These are phyloP conservation scores for Pammene fasciana DNA, from an alignment of 2,888 invertebrate species.

Conservation along the genomic window DNA sequence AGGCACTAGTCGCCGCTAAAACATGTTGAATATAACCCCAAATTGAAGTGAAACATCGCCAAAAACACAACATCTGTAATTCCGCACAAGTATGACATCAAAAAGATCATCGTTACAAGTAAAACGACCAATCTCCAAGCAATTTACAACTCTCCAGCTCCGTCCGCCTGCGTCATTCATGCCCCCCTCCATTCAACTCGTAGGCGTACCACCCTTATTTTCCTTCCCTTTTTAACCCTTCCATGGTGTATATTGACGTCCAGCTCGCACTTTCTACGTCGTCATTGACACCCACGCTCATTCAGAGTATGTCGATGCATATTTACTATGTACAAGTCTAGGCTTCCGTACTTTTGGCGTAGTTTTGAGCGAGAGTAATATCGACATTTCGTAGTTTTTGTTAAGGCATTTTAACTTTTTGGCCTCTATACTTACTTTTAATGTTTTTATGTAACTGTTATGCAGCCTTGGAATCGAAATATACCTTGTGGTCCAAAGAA, in stretches of 20 bases:
- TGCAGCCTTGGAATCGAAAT: no score
- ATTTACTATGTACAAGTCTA: constrained; percentile 9
- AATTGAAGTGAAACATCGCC: background rate
- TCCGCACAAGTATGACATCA: no score
- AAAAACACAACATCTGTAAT: background rate
- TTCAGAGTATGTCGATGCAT: constrained; percentile 10
- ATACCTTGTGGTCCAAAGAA: no score
- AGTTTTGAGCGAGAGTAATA: background rate
- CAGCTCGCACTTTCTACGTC: background rate
- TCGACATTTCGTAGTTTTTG: background rate
- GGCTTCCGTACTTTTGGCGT: constrained; percentile 6
- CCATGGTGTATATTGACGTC: background rate
- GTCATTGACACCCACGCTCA: constrained; percentile 14
- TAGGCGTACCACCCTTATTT: constrained; percentile 3
- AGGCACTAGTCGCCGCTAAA: background rate
- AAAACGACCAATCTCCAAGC: background rate
- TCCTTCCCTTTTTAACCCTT: constrained; percentile 12
- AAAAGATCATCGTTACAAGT: background rate
- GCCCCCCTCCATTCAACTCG: constrained; percentile 12
- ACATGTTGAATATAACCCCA: background rate
- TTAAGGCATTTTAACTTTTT: no score
- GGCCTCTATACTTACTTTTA: no score
- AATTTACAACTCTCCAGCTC: background rate
- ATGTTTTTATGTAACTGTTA: no score
- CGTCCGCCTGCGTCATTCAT: constrained; percentile 7